Percentiles rank a stretch among this genome's conserved stretches.
Conservation (phyloP, 1,140 invertebrate genomes). For the Archivesica marissinica region DNA sequence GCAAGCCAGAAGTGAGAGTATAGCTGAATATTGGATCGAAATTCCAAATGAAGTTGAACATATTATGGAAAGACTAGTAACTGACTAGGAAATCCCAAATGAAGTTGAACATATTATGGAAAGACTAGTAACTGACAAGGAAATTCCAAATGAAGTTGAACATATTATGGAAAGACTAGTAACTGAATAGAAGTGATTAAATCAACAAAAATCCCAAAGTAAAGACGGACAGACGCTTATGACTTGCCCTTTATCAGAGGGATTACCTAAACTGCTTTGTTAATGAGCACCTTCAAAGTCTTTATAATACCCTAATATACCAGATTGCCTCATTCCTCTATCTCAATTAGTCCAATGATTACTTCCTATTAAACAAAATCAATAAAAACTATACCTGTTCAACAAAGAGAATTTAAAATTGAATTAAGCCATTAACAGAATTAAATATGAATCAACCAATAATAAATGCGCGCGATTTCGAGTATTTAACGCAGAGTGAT, state of each 20-base stretch:
- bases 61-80: no score
- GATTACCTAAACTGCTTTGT: conserved; percentile 12
- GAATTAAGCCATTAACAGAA: conserved; percentile 11
- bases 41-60: no score
- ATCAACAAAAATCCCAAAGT: neutral
- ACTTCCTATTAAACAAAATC: neutral
- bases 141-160: no score
- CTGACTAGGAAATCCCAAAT: no score
- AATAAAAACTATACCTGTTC: neutral
- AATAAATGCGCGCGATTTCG: conserved; percentile 53
- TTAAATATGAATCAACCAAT: conserved; percentile 53
- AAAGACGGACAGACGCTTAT: conserved; percentile 6
- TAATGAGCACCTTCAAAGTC: conserved; percentile 6
- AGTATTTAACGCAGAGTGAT: conserved; percentile 60
- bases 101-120: no score
- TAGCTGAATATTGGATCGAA: no score
- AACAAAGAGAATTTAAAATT: conserved; percentile 25
- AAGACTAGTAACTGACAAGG: no score
- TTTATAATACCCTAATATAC: conserved; percentile 1
- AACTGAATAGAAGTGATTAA: neutral
- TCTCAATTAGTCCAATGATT: no score
- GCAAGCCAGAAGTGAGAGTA: no score
- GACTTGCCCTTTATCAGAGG: conserved; percentile 24
- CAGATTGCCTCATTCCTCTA: no score
- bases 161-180: neutral